Percentiles rank a stretch among this genome's conserved stretches.
Conservation (phyloP, 2,797 vertebrate species). For the Neomorphus geoffroyi region DNA sequence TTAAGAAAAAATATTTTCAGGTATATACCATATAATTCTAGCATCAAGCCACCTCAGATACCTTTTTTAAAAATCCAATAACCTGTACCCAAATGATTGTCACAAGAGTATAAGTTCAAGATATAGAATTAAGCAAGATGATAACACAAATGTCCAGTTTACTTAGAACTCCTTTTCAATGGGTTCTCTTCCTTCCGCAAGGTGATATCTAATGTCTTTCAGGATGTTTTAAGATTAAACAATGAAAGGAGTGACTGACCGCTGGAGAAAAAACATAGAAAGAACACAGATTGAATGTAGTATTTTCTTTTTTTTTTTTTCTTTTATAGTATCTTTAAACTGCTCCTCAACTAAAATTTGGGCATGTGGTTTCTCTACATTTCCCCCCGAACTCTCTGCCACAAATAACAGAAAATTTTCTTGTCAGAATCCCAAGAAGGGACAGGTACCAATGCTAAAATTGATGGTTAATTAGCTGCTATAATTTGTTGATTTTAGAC, state of each 20-base stretch:
- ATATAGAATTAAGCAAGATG: neutral
- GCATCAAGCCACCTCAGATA: accelerated
- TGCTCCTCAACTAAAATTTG: neutral
- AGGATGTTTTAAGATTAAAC: neutral
- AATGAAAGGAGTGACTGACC: neutral
- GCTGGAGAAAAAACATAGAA: neutral
- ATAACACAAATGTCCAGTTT: accelerated
- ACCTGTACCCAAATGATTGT: neutral
- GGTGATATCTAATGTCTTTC: neutral
- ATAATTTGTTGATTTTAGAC: neutral
- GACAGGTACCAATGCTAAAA: neutral
- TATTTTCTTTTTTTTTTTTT: neutral
- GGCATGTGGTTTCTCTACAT: neutral
- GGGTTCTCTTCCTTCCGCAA: neutral
- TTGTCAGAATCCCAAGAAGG: neutral
- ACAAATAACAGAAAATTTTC: neutral
- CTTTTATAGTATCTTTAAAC: neutral
- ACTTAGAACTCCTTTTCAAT: neutral
- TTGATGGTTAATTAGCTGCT: neutral
- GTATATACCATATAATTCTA: neutral
- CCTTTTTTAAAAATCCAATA: accelerated
- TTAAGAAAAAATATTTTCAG: neutral
- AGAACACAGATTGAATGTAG: neutral
- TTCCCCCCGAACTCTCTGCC: neutral
- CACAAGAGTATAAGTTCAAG: accelerated